Evolutionary conservation across 2,888 invertebrate species (phyloP), one percentile per base, ranked within the genome.

Genomic region (Anoplius nigerrimus): DNA sequence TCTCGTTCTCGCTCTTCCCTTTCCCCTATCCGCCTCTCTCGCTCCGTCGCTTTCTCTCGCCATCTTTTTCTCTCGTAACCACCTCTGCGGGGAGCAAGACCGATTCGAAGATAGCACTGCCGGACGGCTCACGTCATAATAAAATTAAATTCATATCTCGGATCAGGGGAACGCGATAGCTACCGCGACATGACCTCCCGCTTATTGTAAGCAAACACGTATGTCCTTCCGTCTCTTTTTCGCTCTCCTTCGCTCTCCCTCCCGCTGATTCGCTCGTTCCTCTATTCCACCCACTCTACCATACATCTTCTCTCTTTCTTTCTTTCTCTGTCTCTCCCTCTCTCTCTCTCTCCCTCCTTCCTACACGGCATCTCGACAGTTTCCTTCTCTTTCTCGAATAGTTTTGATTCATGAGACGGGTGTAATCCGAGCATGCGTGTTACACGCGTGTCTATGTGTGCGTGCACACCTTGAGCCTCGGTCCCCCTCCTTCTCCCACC

Each of bases 61-160:
- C 8, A 22, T 24, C 15, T 24, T 53, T 53, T 53, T 34, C 34
- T 18, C 16, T 34, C 63, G 55, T 62, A 66, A 52, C 58, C 63
- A 65, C 52, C 81, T 66, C 78, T 58, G 71, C 82, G 67, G 82
- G 80, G 76, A 76, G 75, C 68, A 62, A 55, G 69, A 70, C 70
- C 74, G 83, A 82, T 83, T 80, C 79, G 76, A 82, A 80, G 84
- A 84, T 83, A 83, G 76, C 75, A 62, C 48, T 70, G 46, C 43
- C 72, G 79, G 78, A 76, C 77, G 82, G 72, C 78, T 80, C 84
- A 64, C 82, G 79, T 83, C 82, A 83, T 81, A 84, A 85, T 83
- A 81, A 83, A 84, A 83, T 85, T 79, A 83, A 82, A 82, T 81
- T 82, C 80, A 80, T 84, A 83, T 86, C 83, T 75, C 55, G 76